Evolutionary conservation across 23 tunicate genomes (phyloP).

Genomic region (Aplidium turbinatum): DNA sequence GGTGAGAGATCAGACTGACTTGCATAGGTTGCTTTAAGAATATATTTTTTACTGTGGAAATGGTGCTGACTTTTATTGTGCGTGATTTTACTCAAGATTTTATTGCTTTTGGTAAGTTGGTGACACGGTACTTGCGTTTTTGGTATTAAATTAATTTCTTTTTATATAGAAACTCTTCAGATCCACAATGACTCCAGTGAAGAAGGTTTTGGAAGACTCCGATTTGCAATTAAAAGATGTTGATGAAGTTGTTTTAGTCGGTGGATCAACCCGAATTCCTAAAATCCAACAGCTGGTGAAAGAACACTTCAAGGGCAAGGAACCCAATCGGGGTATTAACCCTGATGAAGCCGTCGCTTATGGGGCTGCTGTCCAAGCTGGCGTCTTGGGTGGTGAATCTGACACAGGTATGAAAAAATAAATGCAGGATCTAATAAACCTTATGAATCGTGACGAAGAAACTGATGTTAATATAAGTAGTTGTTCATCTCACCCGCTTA

Average conservation of each 20-base stretch:
- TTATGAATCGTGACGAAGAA: too few relatives aligned
- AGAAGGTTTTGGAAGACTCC: slow-evolving; percentile 60
- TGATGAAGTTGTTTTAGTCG: slow-evolving; percentile 78
- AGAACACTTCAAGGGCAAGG: slow-evolving; percentile 76
- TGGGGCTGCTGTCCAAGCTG: slow-evolving; percentile 91
- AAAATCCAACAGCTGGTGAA: slow-evolving; percentile 74
- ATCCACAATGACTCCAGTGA: slow-evolving; percentile 68
- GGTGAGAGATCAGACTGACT: slow-evolving; percentile 40
- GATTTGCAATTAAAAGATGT: slow-evolving; percentile 52
- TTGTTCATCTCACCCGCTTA: too few relatives aligned
- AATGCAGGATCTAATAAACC: too few relatives aligned
- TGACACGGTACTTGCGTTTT: too few relatives aligned
- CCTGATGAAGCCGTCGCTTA: slow-evolving; percentile 91
- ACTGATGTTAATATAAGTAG: too few relatives aligned
- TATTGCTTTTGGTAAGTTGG: too few relatives aligned
- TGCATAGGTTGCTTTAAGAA: too few relatives aligned
- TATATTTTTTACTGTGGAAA: not conserved
- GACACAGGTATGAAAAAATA: slow-evolving; percentile 38
- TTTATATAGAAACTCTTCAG: slow-evolving; percentile 51
- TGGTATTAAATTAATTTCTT: too few relatives aligned
- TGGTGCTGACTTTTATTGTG: not conserved
- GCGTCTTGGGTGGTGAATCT: slow-evolving; percentile 77
- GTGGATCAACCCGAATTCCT: slow-evolving; percentile 80
- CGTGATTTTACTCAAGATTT: too few relatives aligned
- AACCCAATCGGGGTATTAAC: slow-evolving; percentile 74